Evolutionary conservation across 2,113 vertebrate species (phyloP).

Genomic region (Copsychus sechellarum): DNA sequence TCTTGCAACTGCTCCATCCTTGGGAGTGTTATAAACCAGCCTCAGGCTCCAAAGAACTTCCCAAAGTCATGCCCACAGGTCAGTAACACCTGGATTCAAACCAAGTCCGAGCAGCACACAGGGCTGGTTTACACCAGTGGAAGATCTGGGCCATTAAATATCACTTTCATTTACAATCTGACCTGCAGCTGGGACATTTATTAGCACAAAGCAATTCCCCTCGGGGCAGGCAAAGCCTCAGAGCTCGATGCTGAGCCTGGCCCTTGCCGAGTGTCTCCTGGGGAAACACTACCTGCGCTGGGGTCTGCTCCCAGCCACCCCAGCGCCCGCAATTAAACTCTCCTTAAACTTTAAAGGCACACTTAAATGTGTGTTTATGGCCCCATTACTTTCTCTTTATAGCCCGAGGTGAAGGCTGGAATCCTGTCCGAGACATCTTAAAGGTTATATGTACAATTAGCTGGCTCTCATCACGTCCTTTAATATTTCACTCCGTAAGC

Average conservation of each 20-base stretch:
- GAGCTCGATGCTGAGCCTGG: not conserved
- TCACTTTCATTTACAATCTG: slow-evolving; percentile 39
- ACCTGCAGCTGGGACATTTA: slow-evolving; percentile 9
- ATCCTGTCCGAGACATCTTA: slow-evolving; percentile 62
- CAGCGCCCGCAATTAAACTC: slow-evolving; percentile 57
- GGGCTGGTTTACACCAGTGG: not conserved
- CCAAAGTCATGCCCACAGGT: not conserved
- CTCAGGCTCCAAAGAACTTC: not conserved
- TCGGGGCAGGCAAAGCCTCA: not conserved
- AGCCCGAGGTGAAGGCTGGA: slow-evolving; percentile 68
- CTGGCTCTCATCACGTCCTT: slow-evolving; percentile 33
- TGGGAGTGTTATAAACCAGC: rapidly evolving
- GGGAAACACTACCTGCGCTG: not conserved
- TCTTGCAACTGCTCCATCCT: not conserved
- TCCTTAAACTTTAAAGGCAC: slow-evolving; percentile 72
- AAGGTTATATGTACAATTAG: slow-evolving; percentile 70
- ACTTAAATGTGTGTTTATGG: slow-evolving; percentile 70
- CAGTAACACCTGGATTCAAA: not conserved
- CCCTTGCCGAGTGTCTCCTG: not conserved
- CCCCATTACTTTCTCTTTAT: slow-evolving; percentile 72
- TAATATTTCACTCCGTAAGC: slow-evolving; percentile 33
- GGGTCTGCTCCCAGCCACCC: slow-evolving; percentile 4
- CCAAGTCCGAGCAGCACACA: rapidly evolving
- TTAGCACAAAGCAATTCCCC: not conserved
- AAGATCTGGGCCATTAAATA: slow-evolving; percentile 2